phyloP scores from a whole-genome alignment of 1,140 invertebrate species.

The Psix sp. region DNA sequence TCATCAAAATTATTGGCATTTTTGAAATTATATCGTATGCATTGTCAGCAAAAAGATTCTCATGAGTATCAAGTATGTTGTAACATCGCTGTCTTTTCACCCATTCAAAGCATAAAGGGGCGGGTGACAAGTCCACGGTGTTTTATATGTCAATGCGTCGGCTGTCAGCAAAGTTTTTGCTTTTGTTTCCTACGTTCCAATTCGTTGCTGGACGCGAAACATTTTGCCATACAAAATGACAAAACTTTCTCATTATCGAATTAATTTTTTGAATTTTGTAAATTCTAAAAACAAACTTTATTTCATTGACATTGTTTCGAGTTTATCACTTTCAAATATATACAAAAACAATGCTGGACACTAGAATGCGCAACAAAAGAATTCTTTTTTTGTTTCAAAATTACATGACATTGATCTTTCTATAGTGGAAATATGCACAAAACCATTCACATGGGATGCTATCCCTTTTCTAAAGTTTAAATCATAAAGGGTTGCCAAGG shows the following conservation, averaged over 20 bases:
- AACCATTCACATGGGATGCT: slow-evolving; percentile 63
- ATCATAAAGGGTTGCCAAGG: slow-evolving; percentile 65
- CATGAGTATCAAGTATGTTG: slow-evolving; percentile 72
- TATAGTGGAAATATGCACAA: slow-evolving; percentile 2
- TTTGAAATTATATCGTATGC: neutral
- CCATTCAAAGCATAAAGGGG: slow-evolving; percentile 72
- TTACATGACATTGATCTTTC: neutral
- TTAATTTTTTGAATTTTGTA: no score
- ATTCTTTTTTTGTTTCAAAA: neutral
- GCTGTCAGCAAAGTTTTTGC: slow-evolving; percentile 59
- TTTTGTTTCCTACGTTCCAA: slow-evolving; percentile 27
- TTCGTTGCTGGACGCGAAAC: slow-evolving; percentile 6
- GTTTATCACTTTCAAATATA: no score
- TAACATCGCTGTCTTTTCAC: slow-evolving; percentile 65
- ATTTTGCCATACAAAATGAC: neutral
- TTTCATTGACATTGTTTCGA: no score
- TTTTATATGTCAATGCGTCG: slow-evolving; percentile 59
- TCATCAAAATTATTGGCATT: neutral
- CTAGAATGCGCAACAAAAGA: no score
- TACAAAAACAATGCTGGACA: no score
- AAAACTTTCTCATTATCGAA: no score
- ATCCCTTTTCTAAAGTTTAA: slow-evolving; percentile 68
- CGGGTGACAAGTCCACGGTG: slow-evolving; percentile 57
- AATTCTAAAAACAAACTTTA: no score
- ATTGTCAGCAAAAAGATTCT: slow-evolving; percentile 54